phyloP scores from a whole-genome alignment of 2,797 vertebrate genomes.

The Myotis pilosus region DNA sequence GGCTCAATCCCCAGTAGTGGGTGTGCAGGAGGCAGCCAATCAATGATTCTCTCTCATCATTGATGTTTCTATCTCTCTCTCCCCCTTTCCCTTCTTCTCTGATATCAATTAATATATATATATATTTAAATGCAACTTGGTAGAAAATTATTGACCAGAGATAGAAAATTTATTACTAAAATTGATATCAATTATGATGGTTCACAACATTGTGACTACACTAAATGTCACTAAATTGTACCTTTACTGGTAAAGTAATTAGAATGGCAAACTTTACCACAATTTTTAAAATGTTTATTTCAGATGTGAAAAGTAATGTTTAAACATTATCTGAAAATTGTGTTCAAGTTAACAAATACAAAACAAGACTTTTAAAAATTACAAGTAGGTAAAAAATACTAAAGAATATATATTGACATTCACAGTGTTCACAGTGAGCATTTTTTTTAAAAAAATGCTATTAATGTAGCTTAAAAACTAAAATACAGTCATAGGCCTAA shows the following conservation, averaged over 20 bases:
- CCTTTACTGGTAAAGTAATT: background rate
- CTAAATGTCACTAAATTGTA: background rate
- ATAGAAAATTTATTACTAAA: background rate
- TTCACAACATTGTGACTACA: background rate
- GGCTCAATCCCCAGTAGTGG: no score
- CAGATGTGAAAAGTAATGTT: slow-evolving; percentile 62
- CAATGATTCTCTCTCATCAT: no score
- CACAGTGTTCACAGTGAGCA: slow-evolving; percentile 62
- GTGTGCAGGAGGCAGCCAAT: no score
- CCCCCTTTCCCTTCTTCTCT: no score
- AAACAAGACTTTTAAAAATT: slow-evolving; percentile 66
- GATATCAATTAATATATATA: no score
- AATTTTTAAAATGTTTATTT: slow-evolving; percentile 71
- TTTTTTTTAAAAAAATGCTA: slow-evolving; percentile 38
- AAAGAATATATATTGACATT: slow-evolving; percentile 60
- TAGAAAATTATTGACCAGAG: background rate
- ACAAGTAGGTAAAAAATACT: slow-evolving; percentile 39
- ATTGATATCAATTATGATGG: background rate
- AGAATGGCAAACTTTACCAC: background rate
- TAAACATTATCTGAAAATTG: slow-evolving; percentile 68
- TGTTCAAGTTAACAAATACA: slow-evolving; percentile 67
- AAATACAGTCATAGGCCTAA: slow-evolving; percentile 19
- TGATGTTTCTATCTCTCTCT: no score
- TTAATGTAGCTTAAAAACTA: slow-evolving; percentile 70
- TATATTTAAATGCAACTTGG: background rate